Evolutionary conservation across 2,888 invertebrate species (phyloP).

Genomic region (Scelioninae gen. 2): DNA sequence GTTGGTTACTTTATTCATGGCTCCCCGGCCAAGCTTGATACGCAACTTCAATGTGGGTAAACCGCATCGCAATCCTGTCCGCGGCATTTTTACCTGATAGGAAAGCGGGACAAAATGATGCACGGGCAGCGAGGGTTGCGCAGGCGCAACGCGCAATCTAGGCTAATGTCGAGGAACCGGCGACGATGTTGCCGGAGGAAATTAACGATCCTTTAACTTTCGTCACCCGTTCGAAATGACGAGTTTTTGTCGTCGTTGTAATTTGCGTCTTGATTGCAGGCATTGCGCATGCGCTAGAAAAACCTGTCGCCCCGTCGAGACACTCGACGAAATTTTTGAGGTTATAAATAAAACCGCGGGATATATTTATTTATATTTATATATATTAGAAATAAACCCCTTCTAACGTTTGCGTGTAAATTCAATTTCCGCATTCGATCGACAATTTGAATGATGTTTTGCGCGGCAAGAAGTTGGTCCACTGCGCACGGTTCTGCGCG

Average conservation of each 20-base stretch:
- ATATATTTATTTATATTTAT: no score
- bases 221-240: conserved; percentile 23
- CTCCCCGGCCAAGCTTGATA: conserved; percentile 9
- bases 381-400: no score
- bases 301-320: no score
- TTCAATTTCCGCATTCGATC: no score
- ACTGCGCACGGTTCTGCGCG: no score
- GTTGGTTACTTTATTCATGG: conserved; percentile 11
- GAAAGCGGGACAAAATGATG: conserved; percentile 31
- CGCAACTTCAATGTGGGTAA: conserved; percentile 16
- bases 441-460: no score
- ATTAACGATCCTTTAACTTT: conserved; percentile 24
- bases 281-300: no score
- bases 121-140: conserved; percentile 22
- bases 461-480: no score
- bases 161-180: conserved; percentile 30
- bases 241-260: no score
- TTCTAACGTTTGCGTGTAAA: no score
- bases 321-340: no score
- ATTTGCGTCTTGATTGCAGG: conserved; percentile 7
- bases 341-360: no score
- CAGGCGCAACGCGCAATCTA: conserved; percentile 31
- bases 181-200: conserved; percentile 7
- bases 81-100: conserved; percentile 21
- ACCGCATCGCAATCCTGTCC: conserved; percentile 30